Percentiles rank a stretch among this genome's conserved stretches.
These are phyloP conservation scores for Amphimedon queenslandica DNA, from an alignment of 37 sponge, comb jelly and placozoan genomes.

Conservation along the genomic window DNA sequence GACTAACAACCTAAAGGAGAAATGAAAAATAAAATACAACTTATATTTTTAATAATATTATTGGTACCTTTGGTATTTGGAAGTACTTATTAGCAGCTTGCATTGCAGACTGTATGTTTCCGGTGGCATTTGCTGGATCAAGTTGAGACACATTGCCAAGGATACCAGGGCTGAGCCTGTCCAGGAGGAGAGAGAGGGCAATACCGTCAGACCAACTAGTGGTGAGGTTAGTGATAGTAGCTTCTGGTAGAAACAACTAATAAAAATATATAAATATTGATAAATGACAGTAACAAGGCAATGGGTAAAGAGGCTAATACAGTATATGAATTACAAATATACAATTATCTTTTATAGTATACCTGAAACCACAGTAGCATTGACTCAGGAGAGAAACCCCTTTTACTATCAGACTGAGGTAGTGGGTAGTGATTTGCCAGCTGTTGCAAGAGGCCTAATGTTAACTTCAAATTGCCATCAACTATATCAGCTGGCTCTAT, in stretches of 20 bases:
- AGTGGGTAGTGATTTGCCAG: not conserved
- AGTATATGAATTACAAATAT: too few relatives aligned
- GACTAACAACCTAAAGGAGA: not conserved
- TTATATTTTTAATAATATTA: too few relatives aligned
- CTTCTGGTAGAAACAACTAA: constrained; percentile 13
- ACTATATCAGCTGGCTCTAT: constrained; percentile 32
- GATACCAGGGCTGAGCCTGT: constrained; percentile 25
- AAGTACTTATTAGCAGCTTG: constrained; percentile 13
- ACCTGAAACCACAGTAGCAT: too few relatives aligned
- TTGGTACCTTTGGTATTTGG: constrained; percentile 1
- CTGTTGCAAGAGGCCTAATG: constrained; percentile 40
- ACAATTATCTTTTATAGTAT: too few relatives aligned
- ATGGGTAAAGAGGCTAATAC: too few relatives aligned
- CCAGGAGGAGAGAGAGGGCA: constrained; percentile 34
- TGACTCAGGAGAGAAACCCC: too few relatives aligned
- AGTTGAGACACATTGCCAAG: not conserved
- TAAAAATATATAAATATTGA: too few relatives aligned
- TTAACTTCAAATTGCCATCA: constrained; percentile 62
- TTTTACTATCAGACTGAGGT: not conserved
- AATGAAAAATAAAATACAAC: too few relatives aligned
- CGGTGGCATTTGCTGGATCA: not conserved
- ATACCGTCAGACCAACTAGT: constrained; percentile 46
- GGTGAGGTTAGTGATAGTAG: constrained; percentile 41
- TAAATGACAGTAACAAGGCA: too few relatives aligned
- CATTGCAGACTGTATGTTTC: constrained; percentile 41